Base-by-base conservation (phyloP, 1,140 invertebrate genomes). In the Oncopodura yosiiana region DNA sequence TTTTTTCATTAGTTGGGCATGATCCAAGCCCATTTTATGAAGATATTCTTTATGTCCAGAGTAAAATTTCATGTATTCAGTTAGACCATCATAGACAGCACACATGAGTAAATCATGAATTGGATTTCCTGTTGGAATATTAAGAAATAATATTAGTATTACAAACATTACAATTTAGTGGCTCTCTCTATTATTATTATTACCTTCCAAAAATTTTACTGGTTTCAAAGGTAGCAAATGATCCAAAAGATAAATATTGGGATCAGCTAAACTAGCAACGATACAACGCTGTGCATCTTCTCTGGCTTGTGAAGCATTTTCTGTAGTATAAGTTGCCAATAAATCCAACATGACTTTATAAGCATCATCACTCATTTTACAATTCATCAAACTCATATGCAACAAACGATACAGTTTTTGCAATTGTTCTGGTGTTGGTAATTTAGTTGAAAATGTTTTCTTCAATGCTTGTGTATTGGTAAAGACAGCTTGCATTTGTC, bases 261-360 rank as follows among this genome's bases (percentile, higher is more conserved):
- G 91, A 73, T 98, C 94, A 34, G 86, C 90, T 46, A 98, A 72
- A 46, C 91, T 92, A 16, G 92, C 86, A 16, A 93, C 83, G 69
- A 98, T 97, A 71, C 94, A 97, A 65, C 87, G 84, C 66, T 94
- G 91, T 6, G 93, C 93, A 77, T 97, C 93, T 74, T 96, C 90
- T 64, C 91, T 78, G 0, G 93, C 93, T 64, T 94, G 89, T 32
- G 90, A 92, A 2, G 94, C 93, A 76, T 94, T 96, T 67, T 96
- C 92, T 54, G 89, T 83, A 42, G 92, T 96, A 68, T 96, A 98
- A 1, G 93, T 96, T 12, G 90, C 86, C 29, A 97, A 70, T 3
- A 98, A 74, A 71, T 96, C 92, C 56, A 96, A 86, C 92, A 98
- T 96, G 1, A 96, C 90, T 60, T 61, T 74, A 68, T 62, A 61